These are phyloP conservation scores for Odobenus rosmarus DNA, from an alignment of 2,113 vertebrate genomes.

Conservation along the genomic window DNA sequence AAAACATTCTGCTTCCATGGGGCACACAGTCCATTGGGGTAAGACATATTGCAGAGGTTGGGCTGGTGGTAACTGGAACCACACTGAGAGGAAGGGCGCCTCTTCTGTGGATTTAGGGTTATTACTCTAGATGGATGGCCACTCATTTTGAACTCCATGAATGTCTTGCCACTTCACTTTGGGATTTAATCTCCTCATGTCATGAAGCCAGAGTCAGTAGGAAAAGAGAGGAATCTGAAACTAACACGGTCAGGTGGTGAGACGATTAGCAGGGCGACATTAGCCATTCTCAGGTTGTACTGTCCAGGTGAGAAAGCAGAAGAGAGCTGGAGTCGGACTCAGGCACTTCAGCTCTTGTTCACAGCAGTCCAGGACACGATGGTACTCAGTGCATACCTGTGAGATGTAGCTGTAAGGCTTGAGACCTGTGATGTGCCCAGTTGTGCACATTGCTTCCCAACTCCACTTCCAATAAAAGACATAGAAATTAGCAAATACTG, in stretches of 20 bases:
- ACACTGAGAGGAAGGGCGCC: accelerated
- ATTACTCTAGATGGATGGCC: not conserved
- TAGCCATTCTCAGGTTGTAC: not conserved
- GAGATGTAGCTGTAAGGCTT: not conserved
- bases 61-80: not conserved
- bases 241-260: not conserved
- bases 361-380: not conserved
- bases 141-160: not conserved
- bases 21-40: not conserved
- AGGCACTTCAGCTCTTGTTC: not conserved
- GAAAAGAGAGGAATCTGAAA: not conserved
- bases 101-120: not conserved
- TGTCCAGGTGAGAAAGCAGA: not conserved
- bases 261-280: not conserved
- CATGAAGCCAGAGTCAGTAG: not conserved
- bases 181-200: not conserved
- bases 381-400: not conserved
- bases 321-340: not conserved
- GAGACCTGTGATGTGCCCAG: not conserved
- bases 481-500: not conserved
- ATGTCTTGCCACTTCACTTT: not conserved
- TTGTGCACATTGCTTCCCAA: not conserved
- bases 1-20: not conserved
- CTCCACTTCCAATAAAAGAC: not conserved
- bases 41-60: not conserved